phyloP scores from a whole-genome alignment of 2,888 invertebrate genomes.

The Antheraea assamensis region DNA sequence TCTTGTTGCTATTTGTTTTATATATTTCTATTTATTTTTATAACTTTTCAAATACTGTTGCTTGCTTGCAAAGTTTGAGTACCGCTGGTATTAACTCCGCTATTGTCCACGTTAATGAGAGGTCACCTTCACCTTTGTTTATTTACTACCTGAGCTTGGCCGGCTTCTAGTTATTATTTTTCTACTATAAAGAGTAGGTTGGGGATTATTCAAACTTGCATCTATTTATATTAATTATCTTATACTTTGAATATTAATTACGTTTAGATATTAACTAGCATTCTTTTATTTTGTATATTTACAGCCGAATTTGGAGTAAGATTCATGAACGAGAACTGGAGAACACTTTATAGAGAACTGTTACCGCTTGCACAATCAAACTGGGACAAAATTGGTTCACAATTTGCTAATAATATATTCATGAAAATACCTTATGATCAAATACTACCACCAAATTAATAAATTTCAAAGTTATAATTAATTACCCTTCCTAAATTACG shows the following conservation, averaged over 20 bases:
- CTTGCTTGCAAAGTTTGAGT: too few relatives aligned
- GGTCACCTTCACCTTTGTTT: too few relatives aligned
- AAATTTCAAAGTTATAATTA: background rate
- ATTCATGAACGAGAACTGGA: slow-evolving; percentile 84
- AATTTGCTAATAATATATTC: slow-evolving; percentile 79
- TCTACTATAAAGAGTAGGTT: background rate
- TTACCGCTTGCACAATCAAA: slow-evolving; percentile 78
- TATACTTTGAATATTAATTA: background rate
- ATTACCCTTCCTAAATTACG: background rate
- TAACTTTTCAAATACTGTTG: too few relatives aligned
- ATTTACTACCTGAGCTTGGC: too few relatives aligned
- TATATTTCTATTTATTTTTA: too few relatives aligned
- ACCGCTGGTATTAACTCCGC: too few relatives aligned
- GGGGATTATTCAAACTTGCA: background rate
- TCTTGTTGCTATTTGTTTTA: too few relatives aligned
- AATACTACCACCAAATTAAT: slow-evolving; percentile 45
- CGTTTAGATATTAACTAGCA: background rate
- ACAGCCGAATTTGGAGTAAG: slow-evolving; percentile 78
- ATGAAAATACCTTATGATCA: slow-evolving; percentile 78
- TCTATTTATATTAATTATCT: background rate
- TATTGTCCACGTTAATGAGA: too few relatives aligned
- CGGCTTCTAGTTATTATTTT: too few relatives aligned
- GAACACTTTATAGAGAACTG: slow-evolving; percentile 79
- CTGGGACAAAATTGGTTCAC: slow-evolving; percentile 80
- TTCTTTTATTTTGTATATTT: slow-evolving; percentile 42